Base-by-base conservation (phyloP, 2,797 vertebrate genomes). In the Falco naumanni region DNA sequence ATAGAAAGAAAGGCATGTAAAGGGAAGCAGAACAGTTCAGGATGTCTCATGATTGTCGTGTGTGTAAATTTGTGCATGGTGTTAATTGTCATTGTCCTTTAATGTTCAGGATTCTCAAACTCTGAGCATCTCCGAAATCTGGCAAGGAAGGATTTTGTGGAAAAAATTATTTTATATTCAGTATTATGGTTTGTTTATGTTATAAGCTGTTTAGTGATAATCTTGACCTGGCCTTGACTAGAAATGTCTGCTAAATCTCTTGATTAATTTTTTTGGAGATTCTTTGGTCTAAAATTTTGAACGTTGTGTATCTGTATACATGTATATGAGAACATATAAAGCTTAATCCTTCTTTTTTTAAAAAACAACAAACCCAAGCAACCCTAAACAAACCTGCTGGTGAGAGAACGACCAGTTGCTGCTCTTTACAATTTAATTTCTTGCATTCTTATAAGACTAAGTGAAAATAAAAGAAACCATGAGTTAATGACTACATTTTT, bases 401-500 rank as follows among this genome's bases (percentile, higher is more conserved):
- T 70, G 63, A 75, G 75, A 71, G 26, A 57, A 80, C 25, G 37
- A 68, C 25, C 51, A 84, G 12, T 60, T 87, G n/a, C 37, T 78
- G 39, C 54, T 94, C 24, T 60, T 60, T 86, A 54, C 0, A 6
- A 59, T 69, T 92, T 87, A 5, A 41, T 84, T 94, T 84, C 64
- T 90, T 92, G 31, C 28, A 22, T 79, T 79, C 17, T n/a, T 82
- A 66, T 89, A 87, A 72, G 61, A 60, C 34, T 43, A 68, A 90
- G n/a, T 86, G 50, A 88, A 94, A 94, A 87, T 79, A 79, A 65
- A 94, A 89, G n/a, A 48, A 89, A 53, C 66, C 5, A 2, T 85
- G 74, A 95, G 65, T 80, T 93, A 96, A 97, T 89, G 74, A 51
- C 51, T 82, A 19, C 0, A 0, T 90, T 50, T 77, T 41, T 95